phyloP scores from a whole-genome alignment of 1,140 invertebrate genomes.

The Panagrolaimus sp. region DNA sequence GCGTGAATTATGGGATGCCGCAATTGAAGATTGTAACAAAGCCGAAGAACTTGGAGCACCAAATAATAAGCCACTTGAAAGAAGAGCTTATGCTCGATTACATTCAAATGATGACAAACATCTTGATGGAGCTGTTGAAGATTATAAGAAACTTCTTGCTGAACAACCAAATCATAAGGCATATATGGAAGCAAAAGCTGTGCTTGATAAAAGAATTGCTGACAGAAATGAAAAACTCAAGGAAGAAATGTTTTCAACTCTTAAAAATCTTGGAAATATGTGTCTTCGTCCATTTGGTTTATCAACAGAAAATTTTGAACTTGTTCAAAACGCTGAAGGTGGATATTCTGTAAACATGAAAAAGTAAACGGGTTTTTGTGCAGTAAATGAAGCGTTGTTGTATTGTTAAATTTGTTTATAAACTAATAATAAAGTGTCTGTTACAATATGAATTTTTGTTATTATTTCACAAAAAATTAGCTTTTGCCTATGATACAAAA shows the following conservation, averaged over 20 bases:
- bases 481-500: slow-evolving; percentile 10
- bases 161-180: slow-evolving; percentile 68
- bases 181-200: slow-evolving; percentile 60
- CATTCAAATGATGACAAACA: slow-evolving; percentile 65
- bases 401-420: slow-evolving; percentile 3
- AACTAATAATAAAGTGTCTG: neutral
- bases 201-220: slow-evolving; percentile 52
- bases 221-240: slow-evolving; percentile 89
- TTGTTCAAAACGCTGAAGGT: slow-evolving; percentile 81
- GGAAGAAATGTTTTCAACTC: slow-evolving; percentile 81
- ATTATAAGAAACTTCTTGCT: slow-evolving; percentile 78
- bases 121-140: slow-evolving; percentile 78
- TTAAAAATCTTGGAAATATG: slow-evolving; percentile 93
- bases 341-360: slow-evolving; percentile 90
- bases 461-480: neutral
- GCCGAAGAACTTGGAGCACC: slow-evolving; percentile 27
- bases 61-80: slow-evolving; percentile 34
- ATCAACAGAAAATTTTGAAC: slow-evolving; percentile 88
- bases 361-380: slow-evolving; percentile 12
- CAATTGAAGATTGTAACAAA: slow-evolving; percentile 64
- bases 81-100: slow-evolving; percentile 29
- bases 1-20: slow-evolving; percentile 68
- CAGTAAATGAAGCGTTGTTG: neutral
- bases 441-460: neutral
- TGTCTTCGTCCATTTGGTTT: slow-evolving; percentile 76